phyloP scores from a whole-genome alignment of 2,797 vertebrate species.

The Coilia nasus region DNA sequence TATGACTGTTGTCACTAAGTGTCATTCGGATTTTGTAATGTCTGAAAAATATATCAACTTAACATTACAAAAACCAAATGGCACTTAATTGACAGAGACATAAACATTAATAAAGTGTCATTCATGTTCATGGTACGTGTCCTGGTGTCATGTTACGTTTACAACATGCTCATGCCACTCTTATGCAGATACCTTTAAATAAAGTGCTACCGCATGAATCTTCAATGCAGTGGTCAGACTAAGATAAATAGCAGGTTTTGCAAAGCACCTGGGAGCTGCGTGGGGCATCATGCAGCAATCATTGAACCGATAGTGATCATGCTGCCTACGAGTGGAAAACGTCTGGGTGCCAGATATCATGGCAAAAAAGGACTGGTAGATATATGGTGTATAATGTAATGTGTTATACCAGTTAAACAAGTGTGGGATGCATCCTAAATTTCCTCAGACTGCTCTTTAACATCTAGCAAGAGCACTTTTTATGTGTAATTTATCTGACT shows the following conservation, averaged over 20 bases:
- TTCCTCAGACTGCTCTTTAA: not conserved
- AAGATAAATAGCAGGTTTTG: too few species aligned
- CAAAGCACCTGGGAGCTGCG: too few species aligned
- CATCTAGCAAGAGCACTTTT: not conserved
- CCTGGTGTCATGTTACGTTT: too few species aligned
- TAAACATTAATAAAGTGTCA: too few species aligned
- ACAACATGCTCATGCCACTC: too few species aligned
- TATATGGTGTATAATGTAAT: not conserved
- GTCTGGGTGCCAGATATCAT: not conserved
- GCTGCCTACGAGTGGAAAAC: not conserved
- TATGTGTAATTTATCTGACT: not conserved
- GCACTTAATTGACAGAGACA: too few species aligned
- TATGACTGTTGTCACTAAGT: not conserved
- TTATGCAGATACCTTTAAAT: too few species aligned
- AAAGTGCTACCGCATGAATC: too few species aligned
- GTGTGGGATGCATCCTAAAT: not conserved
- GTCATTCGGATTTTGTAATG: not conserved
- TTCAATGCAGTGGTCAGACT: too few species aligned
- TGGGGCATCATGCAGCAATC: not conserved
- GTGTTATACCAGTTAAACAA: not conserved
- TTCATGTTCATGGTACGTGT: too few species aligned
- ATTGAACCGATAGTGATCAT: not conserved
- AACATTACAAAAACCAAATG: too few species aligned
- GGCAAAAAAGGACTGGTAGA: not conserved
- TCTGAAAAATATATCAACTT: too few species aligned